Conservation (phyloP, 2,797 vertebrate genomes). For the Salarias fasciatus region DNA sequence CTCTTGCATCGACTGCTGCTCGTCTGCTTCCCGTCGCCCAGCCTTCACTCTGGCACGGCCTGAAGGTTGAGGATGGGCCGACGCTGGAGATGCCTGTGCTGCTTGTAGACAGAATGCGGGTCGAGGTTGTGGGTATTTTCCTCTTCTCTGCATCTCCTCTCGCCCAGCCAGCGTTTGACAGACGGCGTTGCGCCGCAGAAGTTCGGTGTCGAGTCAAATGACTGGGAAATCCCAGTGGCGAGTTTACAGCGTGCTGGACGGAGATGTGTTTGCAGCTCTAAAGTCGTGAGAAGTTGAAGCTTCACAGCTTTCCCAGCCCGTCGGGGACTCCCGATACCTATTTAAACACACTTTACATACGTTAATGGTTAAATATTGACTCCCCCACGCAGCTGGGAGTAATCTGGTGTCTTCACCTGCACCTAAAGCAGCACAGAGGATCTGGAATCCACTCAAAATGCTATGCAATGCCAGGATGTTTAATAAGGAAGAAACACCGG, state of each 20-base stretch:
- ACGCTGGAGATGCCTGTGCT: constrained; percentile 11
- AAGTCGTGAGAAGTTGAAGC: not conserved
- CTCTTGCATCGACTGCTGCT: constrained; percentile 11
- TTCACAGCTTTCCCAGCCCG: not conserved
- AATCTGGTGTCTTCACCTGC: too few relatives aligned
- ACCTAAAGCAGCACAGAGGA: too few relatives aligned
- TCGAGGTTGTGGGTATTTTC: constrained; percentile 41
- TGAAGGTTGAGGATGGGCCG: constrained; percentile 31
- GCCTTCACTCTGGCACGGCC: constrained; percentile 46
- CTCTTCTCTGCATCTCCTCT: not conserved
- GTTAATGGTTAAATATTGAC: not conserved
- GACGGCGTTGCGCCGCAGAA: not conserved
- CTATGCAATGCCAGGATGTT: too few relatives aligned
- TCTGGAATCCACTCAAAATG: too few relatives aligned
- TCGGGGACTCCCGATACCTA: not conserved
- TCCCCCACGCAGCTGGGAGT: not conserved
- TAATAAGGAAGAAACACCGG: too few relatives aligned
- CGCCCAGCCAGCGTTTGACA: constrained; percentile 19
- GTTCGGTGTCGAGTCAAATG: constrained; percentile 21
- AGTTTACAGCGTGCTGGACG: constrained; percentile 1
- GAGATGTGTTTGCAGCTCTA: not conserved
- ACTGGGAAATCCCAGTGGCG: not conserved
- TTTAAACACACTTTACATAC: not conserved
- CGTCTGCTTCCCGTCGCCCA: constrained; percentile 6
- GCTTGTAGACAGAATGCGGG: not conserved